phyloP scores from a whole-genome alignment of 2,888 invertebrate species.

The Priocnemis perturbator region DNA sequence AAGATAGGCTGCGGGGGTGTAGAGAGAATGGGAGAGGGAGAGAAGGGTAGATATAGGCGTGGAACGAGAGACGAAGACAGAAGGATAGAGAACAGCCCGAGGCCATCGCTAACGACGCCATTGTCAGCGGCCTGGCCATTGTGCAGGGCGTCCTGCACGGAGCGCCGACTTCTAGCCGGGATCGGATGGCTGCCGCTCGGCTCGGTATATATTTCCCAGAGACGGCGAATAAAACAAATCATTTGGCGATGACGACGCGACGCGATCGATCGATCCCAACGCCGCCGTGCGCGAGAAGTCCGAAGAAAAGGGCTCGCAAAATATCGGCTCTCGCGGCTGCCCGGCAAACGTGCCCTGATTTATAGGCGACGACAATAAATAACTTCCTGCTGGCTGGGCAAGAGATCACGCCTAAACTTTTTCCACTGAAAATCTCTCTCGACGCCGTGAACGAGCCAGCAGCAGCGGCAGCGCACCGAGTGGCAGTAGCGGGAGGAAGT shows the following conservation, averaged over 20 bases:
- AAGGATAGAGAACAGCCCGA: conserved; percentile 61
- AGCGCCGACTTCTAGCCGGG: conserved; percentile 45
- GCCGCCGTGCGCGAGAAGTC: conserved; percentile 32
- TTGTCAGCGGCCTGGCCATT: conserved; percentile 71
- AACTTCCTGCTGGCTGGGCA: not conserved
- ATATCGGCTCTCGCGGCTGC: conserved; percentile 15
- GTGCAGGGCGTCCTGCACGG: conserved; percentile 65
- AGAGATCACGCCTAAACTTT: not conserved
- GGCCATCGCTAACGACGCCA: conserved; percentile 74
- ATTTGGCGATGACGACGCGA: conserved; percentile 46
- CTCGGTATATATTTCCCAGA: conserved; percentile 42
- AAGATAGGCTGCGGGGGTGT: conserved; percentile 9
- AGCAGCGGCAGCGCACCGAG: too few relatives aligned
- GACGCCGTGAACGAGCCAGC: too few relatives aligned
- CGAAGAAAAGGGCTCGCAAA: not conserved
- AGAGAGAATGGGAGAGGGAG: not conserved
- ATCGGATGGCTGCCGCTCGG: conserved; percentile 29
- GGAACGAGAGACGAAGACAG: conserved; percentile 31
- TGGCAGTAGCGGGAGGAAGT: too few relatives aligned
- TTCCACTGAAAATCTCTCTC: too few relatives aligned
- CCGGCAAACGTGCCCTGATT: conserved; percentile 22
- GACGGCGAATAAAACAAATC: conserved; percentile 54
- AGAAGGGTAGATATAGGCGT: conserved; percentile 7
- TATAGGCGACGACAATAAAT: conserved; percentile 11
- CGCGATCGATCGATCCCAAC: conserved; percentile 47